These are phyloP conservation scores for Oscheius sp. DNA, from an alignment of 2,888 invertebrate genomes.

Conservation along the genomic window DNA sequence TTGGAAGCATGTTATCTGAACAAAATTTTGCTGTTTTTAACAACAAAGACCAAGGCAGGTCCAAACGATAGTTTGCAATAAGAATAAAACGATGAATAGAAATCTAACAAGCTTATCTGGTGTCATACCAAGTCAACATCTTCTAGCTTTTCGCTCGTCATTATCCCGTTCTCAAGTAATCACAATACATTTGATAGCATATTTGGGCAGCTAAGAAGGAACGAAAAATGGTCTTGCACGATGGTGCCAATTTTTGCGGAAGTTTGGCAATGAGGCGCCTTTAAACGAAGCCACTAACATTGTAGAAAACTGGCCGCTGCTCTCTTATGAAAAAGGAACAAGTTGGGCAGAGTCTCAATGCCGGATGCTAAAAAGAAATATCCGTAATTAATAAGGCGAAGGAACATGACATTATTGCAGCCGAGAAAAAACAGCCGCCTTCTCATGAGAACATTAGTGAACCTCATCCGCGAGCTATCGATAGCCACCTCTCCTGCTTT, in stretches of 20 bases:
- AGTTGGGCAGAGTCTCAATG: not conserved
- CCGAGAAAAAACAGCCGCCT: constrained; percentile 18
- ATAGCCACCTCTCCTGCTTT: not conserved
- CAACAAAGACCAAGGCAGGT: no score
- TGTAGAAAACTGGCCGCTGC: not conserved
- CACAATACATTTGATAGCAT: not conserved
- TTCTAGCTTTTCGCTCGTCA: no score
- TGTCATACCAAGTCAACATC: no score
- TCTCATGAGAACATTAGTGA: constrained; percentile 29
- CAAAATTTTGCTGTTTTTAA: no score
- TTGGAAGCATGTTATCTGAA: no score
- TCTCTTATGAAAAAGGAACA: not conserved
- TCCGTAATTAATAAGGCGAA: constrained; percentile 16
- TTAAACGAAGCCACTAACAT: constrained; percentile 16
- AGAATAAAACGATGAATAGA: no score
- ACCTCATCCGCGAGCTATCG: constrained; percentile 4
- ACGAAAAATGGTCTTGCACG: not conserved
- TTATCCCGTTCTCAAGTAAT: no score
- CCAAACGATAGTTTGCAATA: no score
- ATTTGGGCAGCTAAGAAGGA: not conserved
- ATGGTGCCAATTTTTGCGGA: not conserved
- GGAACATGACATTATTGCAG: not conserved
- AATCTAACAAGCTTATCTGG: no score
- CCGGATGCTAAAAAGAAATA: constrained; percentile 16
- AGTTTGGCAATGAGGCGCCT: not conserved